Evolutionary conservation across 1,140 invertebrate species (phyloP), one percentile per base, ranked within the genome.

Genomic region (Drosophila pruinosa): DNA sequence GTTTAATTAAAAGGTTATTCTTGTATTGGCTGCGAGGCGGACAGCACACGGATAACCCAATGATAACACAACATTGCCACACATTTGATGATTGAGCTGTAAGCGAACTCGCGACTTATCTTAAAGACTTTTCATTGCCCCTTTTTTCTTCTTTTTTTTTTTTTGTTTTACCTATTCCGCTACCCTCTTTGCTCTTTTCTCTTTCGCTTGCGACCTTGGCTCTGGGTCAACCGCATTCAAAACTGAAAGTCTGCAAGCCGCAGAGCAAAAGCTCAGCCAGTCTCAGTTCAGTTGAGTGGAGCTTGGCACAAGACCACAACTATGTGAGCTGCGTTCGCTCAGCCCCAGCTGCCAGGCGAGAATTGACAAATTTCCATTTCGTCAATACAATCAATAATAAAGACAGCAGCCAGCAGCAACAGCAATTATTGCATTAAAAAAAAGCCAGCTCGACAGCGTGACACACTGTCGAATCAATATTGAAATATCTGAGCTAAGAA

Each of bases 1-100:
- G 82, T 70, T 90, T 90, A 90, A 90, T 90, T 90, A 90, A 90
- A 90, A 90, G 88, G 88, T 88, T 90, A 90, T 90, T 90, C 88
- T 72, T 90, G 88, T 90, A 81, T 72, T 34, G 53, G 43, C 41
- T 57, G 75, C 68, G 72, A 43, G 39, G 34, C 50, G 21, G 10
- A 4, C 12, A 14, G 8, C 28, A 31, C 7, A 31, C 10, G 36
- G 21, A 45, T 45, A 45, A 21, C 48, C n/a, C 50, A 22, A 12
- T 14, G 31, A 36, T 53, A 53, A 36, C 21, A 26, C n/a, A 10
- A 43, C 2, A 14, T 6, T 48, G 45, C 45, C 45, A 28, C 14
- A 31, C 26, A 17, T n/a, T 50, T 31, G 43, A 43, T 24, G 47
- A 50, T 50, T 31, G 26, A 50, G 24, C 26, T 47, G 45, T 21